Evolutionary conservation across 2,888 invertebrate species (phyloP).

Genomic region (Nemapogon koenigi): DNA sequence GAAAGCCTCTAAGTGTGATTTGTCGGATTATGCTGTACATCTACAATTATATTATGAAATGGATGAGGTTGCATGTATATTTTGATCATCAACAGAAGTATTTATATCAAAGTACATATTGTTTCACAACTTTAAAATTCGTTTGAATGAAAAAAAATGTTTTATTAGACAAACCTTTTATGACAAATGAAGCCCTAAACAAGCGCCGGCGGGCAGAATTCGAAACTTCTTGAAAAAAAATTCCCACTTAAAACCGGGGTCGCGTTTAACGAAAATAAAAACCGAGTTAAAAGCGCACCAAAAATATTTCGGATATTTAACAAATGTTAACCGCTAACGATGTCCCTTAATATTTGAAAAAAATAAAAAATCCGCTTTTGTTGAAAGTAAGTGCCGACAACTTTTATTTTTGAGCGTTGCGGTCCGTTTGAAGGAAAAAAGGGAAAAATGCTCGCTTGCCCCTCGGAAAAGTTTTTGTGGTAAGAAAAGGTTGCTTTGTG

Average conservation of each 20-base stretch:
- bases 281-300: slow-evolving; percentile 25
- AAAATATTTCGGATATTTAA: slow-evolving; percentile 59
- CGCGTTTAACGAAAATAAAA: slow-evolving; percentile 24
- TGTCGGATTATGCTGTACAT: no score
- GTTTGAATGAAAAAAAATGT: slow-evolving; percentile 5
- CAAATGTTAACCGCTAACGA: slow-evolving; percentile 60
- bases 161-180: no score
- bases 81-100: no score
- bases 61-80: no score
- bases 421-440: slow-evolving; percentile 49
- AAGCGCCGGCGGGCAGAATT: slow-evolving; percentile 1
- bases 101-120: no score
- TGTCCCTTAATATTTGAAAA: slow-evolving; percentile 57
- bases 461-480: slow-evolving; percentile 53
- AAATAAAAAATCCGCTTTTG: slow-evolving; percentile 46
- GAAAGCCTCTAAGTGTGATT: no score
- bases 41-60: no score
- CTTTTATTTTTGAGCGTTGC: slow-evolving; percentile 46
- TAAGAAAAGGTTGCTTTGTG: slow-evolving; percentile 59
- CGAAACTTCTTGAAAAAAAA: slow-evolving; percentile 5
- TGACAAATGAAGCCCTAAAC: no score
- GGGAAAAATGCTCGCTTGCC: slow-evolving; percentile 50
- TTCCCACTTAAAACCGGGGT: slow-evolving; percentile 5
- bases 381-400: slow-evolving; percentile 36
- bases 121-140: slow-evolving; percentile 3